Percentiles rank a stretch among this genome's conserved stretches.
Evolutionary conservation across 2,888 invertebrate genomes (phyloP).

Genomic region (Sinotaia quadrata): DNA sequence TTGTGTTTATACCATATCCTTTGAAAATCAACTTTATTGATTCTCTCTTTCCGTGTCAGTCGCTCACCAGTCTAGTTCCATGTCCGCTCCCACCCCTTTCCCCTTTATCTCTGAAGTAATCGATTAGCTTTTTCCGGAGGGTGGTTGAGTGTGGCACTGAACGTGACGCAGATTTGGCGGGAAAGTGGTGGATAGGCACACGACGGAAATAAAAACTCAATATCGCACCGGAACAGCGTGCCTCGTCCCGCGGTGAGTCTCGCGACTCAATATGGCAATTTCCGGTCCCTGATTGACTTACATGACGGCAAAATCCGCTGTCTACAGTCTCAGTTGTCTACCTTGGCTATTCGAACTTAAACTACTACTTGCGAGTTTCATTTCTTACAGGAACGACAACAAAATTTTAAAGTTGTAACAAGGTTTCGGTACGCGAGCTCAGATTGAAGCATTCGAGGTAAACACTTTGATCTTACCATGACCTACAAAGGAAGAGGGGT

Average conservation of each 20-base stretch:
- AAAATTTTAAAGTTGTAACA: too few relatives aligned
- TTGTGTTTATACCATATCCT: not conserved
- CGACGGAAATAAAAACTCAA: slow-evolving; percentile 46
- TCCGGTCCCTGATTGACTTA: slow-evolving; percentile 44
- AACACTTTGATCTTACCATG: too few relatives aligned
- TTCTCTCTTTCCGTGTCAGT: too few relatives aligned
- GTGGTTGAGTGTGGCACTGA: not conserved
- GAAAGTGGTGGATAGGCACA: slow-evolving; percentile 28
- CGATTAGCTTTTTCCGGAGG: not conserved
- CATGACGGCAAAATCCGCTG: slow-evolving; percentile 18
- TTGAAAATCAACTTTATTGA: not conserved
- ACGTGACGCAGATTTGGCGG: slow-evolving; percentile 30
- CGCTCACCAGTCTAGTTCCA: not conserved
- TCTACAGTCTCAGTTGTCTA: not conserved
- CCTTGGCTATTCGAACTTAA: too few relatives aligned
- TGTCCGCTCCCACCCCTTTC: not conserved
- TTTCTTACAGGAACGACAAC: too few relatives aligned
- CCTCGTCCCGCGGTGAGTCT: slow-evolving; percentile 27
- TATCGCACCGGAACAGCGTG: slow-evolving; percentile 43
- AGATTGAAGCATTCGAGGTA: too few relatives aligned
- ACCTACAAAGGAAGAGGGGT: too few relatives aligned
- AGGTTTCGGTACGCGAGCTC: too few relatives aligned
- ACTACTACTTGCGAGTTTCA: too few relatives aligned
- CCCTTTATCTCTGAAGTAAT: not conserved
- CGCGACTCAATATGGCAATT: slow-evolving; percentile 46